phyloP scores from a whole-genome alignment of 2,113 vertebrate genomes.

The Dicentrarchus labrax region DNA sequence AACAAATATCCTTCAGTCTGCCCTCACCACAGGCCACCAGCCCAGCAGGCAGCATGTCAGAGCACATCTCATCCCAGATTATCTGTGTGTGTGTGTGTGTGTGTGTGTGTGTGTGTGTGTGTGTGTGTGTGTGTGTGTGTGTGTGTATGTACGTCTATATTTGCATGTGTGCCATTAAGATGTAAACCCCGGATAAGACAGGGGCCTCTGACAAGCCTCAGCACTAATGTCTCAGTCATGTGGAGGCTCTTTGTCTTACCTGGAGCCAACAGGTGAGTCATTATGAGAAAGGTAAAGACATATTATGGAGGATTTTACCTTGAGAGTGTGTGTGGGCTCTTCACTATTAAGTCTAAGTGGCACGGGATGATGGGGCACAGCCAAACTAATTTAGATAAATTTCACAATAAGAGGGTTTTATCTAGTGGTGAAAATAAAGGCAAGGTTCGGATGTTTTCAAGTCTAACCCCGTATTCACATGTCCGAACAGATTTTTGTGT shows the following conservation, averaged over 20 bases:
- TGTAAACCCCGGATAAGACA: constrained; percentile 57
- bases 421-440: neutral
- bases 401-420: neutral
- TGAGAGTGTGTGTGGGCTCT: constrained; percentile 1
- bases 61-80: constrained; percentile 70
- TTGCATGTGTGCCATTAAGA: constrained; percentile 48
- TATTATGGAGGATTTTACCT: constrained; percentile 29
- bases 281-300: neutral
- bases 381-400: neutral
- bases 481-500: too few relatives aligned
- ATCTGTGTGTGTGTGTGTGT: constrained; percentile 38
- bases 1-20: constrained; percentile 63
- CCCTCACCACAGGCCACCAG: constrained; percentile 54
- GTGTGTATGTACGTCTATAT: constrained; percentile 6
- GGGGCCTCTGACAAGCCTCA: constrained; percentile 34
- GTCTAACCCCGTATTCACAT: neutral
- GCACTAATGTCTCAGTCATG: constrained; percentile 46
- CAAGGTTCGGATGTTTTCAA: neutral
- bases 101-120: constrained; percentile 21
- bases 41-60: constrained; percentile 65
- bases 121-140: constrained; percentile 23
- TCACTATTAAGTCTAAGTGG: neutral
- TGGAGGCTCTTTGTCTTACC: constrained; percentile 59
- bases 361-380: neutral
- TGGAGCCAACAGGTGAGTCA: constrained; percentile 64